These are phyloP conservation scores for Blastobasis adustella DNA, from an alignment of 2,888 invertebrate genomes.

Conservation along the genomic window DNA sequence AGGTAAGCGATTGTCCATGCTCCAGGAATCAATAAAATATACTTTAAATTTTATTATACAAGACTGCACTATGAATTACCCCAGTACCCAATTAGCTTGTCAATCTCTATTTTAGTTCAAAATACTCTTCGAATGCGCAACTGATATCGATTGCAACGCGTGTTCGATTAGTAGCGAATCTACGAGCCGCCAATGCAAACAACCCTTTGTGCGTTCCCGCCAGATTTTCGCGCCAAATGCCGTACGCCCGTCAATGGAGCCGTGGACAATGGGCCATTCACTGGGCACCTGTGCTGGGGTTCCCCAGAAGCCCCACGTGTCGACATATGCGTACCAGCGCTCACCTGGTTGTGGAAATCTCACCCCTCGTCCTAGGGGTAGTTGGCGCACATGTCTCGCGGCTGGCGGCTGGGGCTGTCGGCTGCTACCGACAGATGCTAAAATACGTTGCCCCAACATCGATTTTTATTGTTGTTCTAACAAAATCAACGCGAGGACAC, in stretches of 20 bases:
- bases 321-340: slow-evolving; percentile 47
- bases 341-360: slow-evolving; percentile 64
- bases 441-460: slow-evolving; percentile 66
- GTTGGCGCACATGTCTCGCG: slow-evolving; percentile 57
- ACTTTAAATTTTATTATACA: no score
- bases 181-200: slow-evolving; percentile 17
- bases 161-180: no score
- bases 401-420: slow-evolving; percentile 21
- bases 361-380: slow-evolving; percentile 56
- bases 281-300: slow-evolving; percentile 63
- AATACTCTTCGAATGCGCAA: no score
- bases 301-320: slow-evolving; percentile 41
- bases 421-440: slow-evolving; percentile 72
- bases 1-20: no score
- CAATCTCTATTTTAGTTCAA: no score
- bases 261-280: slow-evolving; percentile 59
- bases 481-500: slow-evolving; percentile 10
- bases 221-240: slow-evolving; percentile 61
- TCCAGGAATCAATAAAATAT: no score
- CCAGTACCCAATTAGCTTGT: no score
- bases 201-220: slow-evolving; percentile 46
- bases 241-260: slow-evolving; percentile 60
- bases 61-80: no score
- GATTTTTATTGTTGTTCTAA: slow-evolving; percentile 48
- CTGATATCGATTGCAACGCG: no score